A percentile compares a stretch with the other conserved stretches of the same genome.
These are phyloP conservation scores for Drosophila nigrodunni DNA, from an alignment of 1,140 invertebrate genomes.

Conservation along the genomic window DNA sequence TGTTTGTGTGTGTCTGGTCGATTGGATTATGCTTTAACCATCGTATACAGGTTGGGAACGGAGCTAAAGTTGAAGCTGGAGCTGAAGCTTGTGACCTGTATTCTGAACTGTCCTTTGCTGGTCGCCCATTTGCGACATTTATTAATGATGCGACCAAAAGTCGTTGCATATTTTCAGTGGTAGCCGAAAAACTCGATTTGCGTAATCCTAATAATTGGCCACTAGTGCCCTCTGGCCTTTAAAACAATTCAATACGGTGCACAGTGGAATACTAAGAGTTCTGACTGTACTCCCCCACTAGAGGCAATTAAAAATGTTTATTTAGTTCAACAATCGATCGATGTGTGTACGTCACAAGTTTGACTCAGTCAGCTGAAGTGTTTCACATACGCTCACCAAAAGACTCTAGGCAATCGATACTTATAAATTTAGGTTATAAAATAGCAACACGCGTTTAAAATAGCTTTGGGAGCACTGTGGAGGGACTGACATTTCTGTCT, in stretches of 20 bases:
- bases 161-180: constrained; percentile 52
- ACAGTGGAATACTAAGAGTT: constrained; percentile 31
- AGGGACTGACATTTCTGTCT: constrained; percentile 5
- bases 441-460: constrained; percentile 59
- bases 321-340: constrained; percentile 42
- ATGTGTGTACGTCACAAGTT: constrained; percentile 16
- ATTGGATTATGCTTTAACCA: constrained; percentile 72
- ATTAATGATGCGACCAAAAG: constrained; percentile 64
- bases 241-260: constrained; percentile 58
- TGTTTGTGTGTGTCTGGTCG: constrained; percentile 49
- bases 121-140: constrained; percentile 58
- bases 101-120: constrained; percentile 4
- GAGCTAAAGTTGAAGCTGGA: not conserved
- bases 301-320: constrained; percentile 42
- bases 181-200: constrained; percentile 52
- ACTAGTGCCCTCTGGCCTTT: constrained; percentile 39
- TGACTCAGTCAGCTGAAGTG: constrained; percentile 52
- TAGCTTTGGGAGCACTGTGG: constrained; percentile 24
- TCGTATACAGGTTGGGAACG: constrained; percentile 32
- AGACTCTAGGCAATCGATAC: constrained; percentile 58
- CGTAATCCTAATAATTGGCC: constrained; percentile 76
- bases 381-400: constrained; percentile 50
- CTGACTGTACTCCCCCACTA: constrained; percentile 42
- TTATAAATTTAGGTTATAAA: constrained; percentile 70
- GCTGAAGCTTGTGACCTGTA: not conserved